Evolutionary conservation across 2,888 invertebrate genomes (phyloP), one percentile per base, ranked within the genome.

Genomic region (Pinctada fucata): DNA sequence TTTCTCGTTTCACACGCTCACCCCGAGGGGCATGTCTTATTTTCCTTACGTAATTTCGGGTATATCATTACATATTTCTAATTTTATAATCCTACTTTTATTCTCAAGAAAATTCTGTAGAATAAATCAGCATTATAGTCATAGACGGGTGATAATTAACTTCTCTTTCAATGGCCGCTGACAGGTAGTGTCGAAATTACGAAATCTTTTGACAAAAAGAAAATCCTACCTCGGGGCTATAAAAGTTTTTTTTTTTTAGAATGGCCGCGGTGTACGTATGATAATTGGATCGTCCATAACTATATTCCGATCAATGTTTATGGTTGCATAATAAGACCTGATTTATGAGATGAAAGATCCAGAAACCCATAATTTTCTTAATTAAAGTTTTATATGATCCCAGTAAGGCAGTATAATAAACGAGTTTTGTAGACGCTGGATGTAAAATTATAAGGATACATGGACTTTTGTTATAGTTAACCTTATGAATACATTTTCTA

Each of bases 341-440:
- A 74, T 74, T 74, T 74, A 74, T 74, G 13, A 50, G 66, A 10
- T 31, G 51, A 63, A 48, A 47, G 65, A 49, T 49, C 16, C 48
- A 51, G 50, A 65, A 74, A 51, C 63, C 74, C 64, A 66, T 74
- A 74, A 74, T 74, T 74, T 74, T 63, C 66, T 74, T 74, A 74
- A 74, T 74, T 74, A 74, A 66, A 50, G 74, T 74, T 74, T 74
- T 68, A 68, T 68, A 68, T 68, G 8, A 51, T 52, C 58, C 48
- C 31, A 6, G 16, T 52, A 52, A 52, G 31, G 47, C 52, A 72
- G 58, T 47, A 50, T 16, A 58, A 52, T 50, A 52, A 10, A 72
- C 72, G 49, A 70, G 52, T 52, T 72, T 58, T 69, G 47, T 49
- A 50, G 51, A 52, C 45, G 31, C 52, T 58, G 58, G 47, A 6